Conservation (phyloP, 1,140 invertebrate genomes). For the Drosophila teissieri region DNA sequence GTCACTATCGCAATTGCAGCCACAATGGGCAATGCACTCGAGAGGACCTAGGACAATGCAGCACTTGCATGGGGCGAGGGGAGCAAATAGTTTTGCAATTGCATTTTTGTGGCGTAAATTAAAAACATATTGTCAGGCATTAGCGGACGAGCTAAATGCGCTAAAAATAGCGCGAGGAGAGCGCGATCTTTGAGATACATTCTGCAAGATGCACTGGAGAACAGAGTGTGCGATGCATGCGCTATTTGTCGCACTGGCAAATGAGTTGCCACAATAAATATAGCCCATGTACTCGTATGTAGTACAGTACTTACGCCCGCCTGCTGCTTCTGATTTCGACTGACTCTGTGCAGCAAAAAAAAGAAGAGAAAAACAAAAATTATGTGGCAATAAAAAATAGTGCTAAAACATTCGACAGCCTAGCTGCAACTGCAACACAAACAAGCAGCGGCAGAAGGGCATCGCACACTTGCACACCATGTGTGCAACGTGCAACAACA, state of each 20-base stretch:
- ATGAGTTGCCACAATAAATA: constrained; percentile 79
- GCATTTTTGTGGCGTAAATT: constrained; percentile 69
- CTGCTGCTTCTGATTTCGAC: background rate
- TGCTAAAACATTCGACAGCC: constrained; percentile 80
- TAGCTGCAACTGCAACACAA: constrained; percentile 47
- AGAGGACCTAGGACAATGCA: constrained; percentile 32
- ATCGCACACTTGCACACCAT: constrained; percentile 79
- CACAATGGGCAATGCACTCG: constrained; percentile 16
- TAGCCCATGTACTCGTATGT: constrained; percentile 70
- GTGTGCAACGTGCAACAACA: constrained; percentile 74
- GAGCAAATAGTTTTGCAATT: constrained; percentile 60
- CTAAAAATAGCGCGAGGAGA: constrained; percentile 70
- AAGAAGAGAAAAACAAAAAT: constrained; percentile 40
- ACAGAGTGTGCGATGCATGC: constrained; percentile 37
- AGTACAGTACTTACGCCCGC: constrained; percentile 55
- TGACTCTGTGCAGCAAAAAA: constrained; percentile 6
- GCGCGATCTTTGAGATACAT: constrained; percentile 56
- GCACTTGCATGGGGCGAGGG: constrained; percentile 3
- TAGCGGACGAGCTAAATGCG: constrained; percentile 40
- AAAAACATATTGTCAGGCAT: constrained; percentile 78
- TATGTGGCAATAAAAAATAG: constrained; percentile 82
- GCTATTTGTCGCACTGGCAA: constrained; percentile 67
- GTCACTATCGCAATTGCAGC: constrained; percentile 22
- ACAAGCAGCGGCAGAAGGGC: constrained; percentile 7
- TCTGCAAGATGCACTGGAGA: constrained; percentile 50